phyloP scores from a whole-genome alignment of 2,113 vertebrate genomes.

The Alethe castanea region DNA sequence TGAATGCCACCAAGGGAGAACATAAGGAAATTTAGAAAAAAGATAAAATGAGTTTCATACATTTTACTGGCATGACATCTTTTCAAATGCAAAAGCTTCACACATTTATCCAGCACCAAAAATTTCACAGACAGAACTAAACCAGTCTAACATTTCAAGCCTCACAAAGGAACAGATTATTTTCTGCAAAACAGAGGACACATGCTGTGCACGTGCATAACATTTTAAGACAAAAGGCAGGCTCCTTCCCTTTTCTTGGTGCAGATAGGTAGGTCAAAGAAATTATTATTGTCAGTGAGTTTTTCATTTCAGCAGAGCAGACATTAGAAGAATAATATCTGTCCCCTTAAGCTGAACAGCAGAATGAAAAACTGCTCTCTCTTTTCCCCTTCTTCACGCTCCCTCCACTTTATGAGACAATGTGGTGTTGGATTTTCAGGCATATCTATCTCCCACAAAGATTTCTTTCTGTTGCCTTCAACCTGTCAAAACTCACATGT shows the following conservation, averaged over 20 bases:
- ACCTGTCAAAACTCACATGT: constrained; percentile 4
- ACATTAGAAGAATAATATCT: constrained; percentile 34
- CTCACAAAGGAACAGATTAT: constrained; percentile 6
- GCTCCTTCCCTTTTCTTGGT: background rate
- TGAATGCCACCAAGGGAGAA: background rate
- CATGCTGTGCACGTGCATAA: background rate
- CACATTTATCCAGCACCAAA: background rate
- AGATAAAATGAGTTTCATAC: background rate
- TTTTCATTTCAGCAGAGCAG: constrained; percentile 46
- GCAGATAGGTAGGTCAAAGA: constrained; percentile 6
- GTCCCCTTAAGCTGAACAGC: constrained; percentile 40
- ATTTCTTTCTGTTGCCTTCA: constrained; percentile 1
- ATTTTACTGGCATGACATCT: background rate
- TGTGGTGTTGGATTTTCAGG: background rate
- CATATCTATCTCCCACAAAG: constrained; percentile 13
- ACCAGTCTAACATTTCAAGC: background rate
- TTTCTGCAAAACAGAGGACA: background rate
- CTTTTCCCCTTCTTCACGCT: background rate
- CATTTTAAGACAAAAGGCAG: constrained; percentile 4
- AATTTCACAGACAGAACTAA: background rate
- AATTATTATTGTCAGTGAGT: background rate
- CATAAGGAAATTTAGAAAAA: background rate
- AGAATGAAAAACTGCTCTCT: constrained; percentile 38
- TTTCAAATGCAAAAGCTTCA: background rate
- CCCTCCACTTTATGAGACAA: background rate